A percentile compares a stretch with the other conserved stretches of the same genome.
Evolutionary conservation across 2,888 invertebrate genomes (phyloP).

Genomic region (Chrysolina haemoptera): DNA sequence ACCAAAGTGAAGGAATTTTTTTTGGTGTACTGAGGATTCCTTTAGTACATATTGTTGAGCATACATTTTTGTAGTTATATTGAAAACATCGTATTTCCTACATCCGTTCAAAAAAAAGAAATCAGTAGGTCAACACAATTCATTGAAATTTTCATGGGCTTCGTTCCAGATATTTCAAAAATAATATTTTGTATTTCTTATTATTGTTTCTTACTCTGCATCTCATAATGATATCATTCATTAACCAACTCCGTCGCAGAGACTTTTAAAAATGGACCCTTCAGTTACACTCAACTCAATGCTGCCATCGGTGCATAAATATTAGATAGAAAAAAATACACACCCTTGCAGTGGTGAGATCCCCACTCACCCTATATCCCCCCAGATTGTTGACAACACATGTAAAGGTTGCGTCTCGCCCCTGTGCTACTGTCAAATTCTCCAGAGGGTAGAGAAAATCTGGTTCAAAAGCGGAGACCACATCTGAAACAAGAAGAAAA

Average conservation of each 20-base stretch:
- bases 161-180: too few relatives aligned
- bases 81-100: too few relatives aligned
- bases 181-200: too few relatives aligned
- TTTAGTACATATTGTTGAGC: too few relatives aligned
- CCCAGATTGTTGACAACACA: slow-evolving; percentile 89
- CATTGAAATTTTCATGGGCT: too few relatives aligned
- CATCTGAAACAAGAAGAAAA: slow-evolving; percentile 62
- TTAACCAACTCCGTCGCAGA: slow-evolving; percentile 29
- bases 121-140: too few relatives aligned
- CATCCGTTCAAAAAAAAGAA: too few relatives aligned
- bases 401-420: slow-evolving; percentile 87
- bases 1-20: too few relatives aligned
- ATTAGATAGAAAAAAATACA: slow-evolving; percentile 73
- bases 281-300: slow-evolving; percentile 58
- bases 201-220: too few relatives aligned
- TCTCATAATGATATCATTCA: too few relatives aligned
- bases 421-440: slow-evolving; percentile 88
- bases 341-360: slow-evolving; percentile 88
- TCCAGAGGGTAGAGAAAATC: slow-evolving; percentile 85
- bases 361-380: slow-evolving; percentile 92
- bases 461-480: slow-evolving; percentile 83
- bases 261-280: slow-evolving; percentile 52
- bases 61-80: too few relatives aligned
- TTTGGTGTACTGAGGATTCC: too few relatives aligned
- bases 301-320: slow-evolving; percentile 61